These are phyloP conservation scores for Amniataba percoides DNA, from an alignment of 2,797 vertebrate genomes.

Conservation along the genomic window DNA sequence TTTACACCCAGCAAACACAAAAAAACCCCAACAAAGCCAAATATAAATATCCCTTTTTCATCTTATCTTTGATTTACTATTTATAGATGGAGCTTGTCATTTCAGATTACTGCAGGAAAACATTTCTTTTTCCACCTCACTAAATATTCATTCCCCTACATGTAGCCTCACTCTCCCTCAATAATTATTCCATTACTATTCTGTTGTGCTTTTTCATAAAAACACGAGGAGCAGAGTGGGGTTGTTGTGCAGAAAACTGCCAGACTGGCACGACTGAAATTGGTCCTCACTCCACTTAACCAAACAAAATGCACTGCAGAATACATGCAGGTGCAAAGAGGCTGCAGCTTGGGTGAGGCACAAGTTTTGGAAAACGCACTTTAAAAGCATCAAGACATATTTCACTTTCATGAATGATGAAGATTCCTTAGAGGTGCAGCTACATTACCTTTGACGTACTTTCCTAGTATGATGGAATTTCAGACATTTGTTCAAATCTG, in stretches of 20 bases:
- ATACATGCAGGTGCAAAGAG: not conserved
- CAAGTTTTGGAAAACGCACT: not conserved
- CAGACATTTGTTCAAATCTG: not conserved
- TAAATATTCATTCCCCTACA: conserved; percentile 28
- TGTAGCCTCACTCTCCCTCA: conserved; percentile 15
- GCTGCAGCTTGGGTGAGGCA: conserved; percentile 3
- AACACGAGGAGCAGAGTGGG: conserved; percentile 8
- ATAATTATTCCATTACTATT: conserved; percentile 33
- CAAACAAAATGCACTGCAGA: conserved; percentile 2
- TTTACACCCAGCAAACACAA: conserved; percentile 18
- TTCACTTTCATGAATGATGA: conserved; percentile 4
- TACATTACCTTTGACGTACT: not conserved
- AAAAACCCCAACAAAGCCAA: conserved; percentile 9
- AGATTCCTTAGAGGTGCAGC: not conserved
- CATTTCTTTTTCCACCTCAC: conserved; percentile 32
- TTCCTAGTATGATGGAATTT: not conserved
- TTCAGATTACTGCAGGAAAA: conserved; percentile 27
- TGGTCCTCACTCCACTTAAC: conserved; percentile 7
- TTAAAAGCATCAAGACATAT: conserved; percentile 1
- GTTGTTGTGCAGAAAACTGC: conserved; percentile 12
- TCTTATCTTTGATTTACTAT: conserved; percentile 37
- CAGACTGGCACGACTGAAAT: conserved; percentile 1
- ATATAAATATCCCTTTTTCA: conserved; percentile 53
- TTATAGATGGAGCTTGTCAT: conserved; percentile 49
- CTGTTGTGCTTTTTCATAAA: conserved; percentile 18